Evolutionary conservation across 1,140 invertebrate species (phyloP).

Genomic region (Ceratina japonica): DNA sequence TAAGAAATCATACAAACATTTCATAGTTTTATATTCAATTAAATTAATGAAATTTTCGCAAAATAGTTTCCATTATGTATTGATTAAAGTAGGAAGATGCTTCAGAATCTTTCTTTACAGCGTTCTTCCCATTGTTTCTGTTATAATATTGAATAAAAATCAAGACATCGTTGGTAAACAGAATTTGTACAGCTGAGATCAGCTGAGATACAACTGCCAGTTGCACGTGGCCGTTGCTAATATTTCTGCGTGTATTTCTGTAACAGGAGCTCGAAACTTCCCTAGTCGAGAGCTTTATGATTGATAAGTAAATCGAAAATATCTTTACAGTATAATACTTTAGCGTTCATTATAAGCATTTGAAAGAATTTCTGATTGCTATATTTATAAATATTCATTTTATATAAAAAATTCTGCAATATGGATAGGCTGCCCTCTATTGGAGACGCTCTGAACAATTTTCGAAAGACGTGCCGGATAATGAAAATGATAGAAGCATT

Average conservation of each 20-base stretch:
- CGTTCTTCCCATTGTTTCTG: not conserved
- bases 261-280: too few species aligned
- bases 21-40: too few species aligned
- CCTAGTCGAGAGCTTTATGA: too few species aligned
- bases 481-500: not conserved
- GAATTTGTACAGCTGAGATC: too few species aligned
- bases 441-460: not conserved
- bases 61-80: not conserved
- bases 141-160: not conserved
- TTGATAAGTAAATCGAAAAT: too few species aligned
- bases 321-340: too few species aligned
- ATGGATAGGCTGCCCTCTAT: slow-evolving; percentile 10
- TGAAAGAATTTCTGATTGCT: not conserved
- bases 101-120: not conserved
- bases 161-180: not conserved
- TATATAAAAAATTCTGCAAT: not conserved
- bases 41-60: too few species aligned
- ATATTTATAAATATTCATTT: not conserved
- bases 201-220: not conserved
- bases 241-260: too few species aligned
- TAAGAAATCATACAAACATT: too few species aligned
- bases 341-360: too few species aligned
- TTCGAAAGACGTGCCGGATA: not conserved
- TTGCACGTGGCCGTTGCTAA: not conserved
- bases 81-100: not conserved